phyloP scores from a whole-genome alignment of 2,888 invertebrate genomes.

The Druceiella hillmani region DNA sequence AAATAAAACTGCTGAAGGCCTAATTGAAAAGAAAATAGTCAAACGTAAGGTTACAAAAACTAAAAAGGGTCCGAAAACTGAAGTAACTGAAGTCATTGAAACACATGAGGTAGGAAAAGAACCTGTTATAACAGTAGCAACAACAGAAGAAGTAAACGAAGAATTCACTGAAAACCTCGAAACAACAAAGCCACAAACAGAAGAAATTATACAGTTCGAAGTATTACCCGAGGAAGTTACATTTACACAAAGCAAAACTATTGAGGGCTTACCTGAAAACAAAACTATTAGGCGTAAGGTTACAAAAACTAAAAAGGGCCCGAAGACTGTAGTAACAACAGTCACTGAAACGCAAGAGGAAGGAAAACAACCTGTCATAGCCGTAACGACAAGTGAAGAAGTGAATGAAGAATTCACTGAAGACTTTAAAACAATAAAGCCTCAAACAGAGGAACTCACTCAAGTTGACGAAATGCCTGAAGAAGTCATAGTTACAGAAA shows the following conservation, averaged over 20 bases:
- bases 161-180: conserved; percentile 16
- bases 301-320: conserved; percentile 5
- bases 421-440: no score
- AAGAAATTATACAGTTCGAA: conserved; percentile 18
- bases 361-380: no score
- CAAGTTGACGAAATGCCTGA: conserved; percentile 32
- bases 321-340: conserved; percentile 2
- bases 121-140: conserved; percentile 24
- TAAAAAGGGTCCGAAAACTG: conserved; percentile 31
- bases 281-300: conserved; percentile 16
- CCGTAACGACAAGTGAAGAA: no score
- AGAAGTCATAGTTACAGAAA: conserved; percentile 27
- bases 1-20: conserved; percentile 31
- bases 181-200: no score
- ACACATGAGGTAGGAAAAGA: conserved; percentile 28
- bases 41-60: conserved; percentile 43
- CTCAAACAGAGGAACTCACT: no score
- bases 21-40: conserved; percentile 32
- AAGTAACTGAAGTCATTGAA: conserved; percentile 33
- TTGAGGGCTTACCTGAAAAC: conserved; percentile 27
- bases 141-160: conserved; percentile 21
- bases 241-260: conserved; percentile 17
- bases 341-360: no score
- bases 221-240: conserved; percentile 21
- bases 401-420: no score